A percentile compares a stretch with the other conserved stretches of the same genome.
phyloP scores from a whole-genome alignment of 2,797 vertebrate genomes.

The Epinephelus malabaricus region DNA sequence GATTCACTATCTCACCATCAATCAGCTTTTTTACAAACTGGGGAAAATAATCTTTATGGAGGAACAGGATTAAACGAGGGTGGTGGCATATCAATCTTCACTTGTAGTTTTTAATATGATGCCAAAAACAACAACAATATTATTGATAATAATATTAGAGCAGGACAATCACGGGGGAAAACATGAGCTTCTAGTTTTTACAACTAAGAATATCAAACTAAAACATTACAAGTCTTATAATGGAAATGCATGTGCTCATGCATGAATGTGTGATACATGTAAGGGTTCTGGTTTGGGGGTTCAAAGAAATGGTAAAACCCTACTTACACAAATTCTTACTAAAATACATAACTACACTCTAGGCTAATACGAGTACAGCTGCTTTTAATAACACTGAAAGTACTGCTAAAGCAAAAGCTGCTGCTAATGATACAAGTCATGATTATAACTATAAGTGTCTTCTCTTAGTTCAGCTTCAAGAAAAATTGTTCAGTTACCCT shows the following conservation, averaged over 20 bases:
- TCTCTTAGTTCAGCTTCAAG: slow-evolving; percentile 7
- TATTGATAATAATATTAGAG: not conserved
- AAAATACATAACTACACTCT: no score
- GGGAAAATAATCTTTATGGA: slow-evolving; percentile 14
- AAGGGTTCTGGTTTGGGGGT: no score
- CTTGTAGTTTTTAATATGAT: slow-evolving; percentile 18
- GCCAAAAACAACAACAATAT: slow-evolving; percentile 7
- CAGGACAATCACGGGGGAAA: not conserved
- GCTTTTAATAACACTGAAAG: not conserved
- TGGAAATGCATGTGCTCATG: not conserved
- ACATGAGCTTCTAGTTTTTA: not conserved
- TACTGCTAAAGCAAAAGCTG: slow-evolving; percentile 5
- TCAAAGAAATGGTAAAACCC: no score
- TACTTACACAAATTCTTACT: no score
- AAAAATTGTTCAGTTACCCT: slow-evolving; percentile 15
- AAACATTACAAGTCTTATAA: not conserved
- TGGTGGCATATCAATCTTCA: slow-evolving; percentile 13
- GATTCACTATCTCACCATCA: slow-evolving; percentile 37
- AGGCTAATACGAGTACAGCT: no score
- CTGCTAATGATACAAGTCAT: slow-evolving; percentile 24
- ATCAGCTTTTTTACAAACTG: slow-evolving; percentile 34
- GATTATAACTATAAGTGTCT: slow-evolving; percentile 4
- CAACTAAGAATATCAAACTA: not conserved
- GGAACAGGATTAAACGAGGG: slow-evolving; percentile 14
- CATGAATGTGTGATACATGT: no score